Evolutionary conservation across 2,888 invertebrate genomes (phyloP), one percentile per base, ranked within the genome.

Genomic region (Cryptophagus acutangulus): DNA sequence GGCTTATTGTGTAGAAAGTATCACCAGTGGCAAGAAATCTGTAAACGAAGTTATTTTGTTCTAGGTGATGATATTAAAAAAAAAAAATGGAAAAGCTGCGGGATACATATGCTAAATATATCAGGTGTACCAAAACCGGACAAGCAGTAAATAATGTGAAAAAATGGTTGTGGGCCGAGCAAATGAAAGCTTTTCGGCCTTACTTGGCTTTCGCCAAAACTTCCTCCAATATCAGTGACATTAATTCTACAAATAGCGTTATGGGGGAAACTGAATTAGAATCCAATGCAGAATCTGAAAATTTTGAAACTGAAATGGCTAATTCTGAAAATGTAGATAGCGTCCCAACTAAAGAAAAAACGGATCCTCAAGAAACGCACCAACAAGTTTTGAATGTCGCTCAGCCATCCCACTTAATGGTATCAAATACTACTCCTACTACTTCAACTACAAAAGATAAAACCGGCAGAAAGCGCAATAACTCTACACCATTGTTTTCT

Each of bases 1-100:
- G 45, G 1, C 46, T 43, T 28, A 51, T 46, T 36, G 46, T 52
- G 35, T 26, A 29, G 29, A 41, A 45, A 14, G 29, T 28, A 25
- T 51, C 49, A 33, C 48, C 49, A 17, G 48, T 50, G n/a, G 53
- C 48, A 13, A 52, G 36, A 49, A 36, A 50, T 38, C 51, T 52
- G 33, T 45, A 50, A 48, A 35, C 31, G 33, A 40, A 16, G 38
- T n/a, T 14, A 16, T 34, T 40, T 38, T 16, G 38, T 49, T 48
- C 34, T 45, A 49, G 48, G 44, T 5, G 49, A 47, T 16, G 44
- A 51, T n/a, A 18, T 38, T 17, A 37, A n/a, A 44, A 49, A 40
- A 45, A n/a, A 42, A 33, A 43, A 38, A 17, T 17, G 34, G 18
- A 17, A 33, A 33, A 33, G 3, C 14, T 33, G 18, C 5, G 34